Percentiles rank a stretch among this genome's conserved stretches.
These are phyloP conservation scores for Sebastes minor DNA, from an alignment of 2,797 vertebrate species.

Conservation along the genomic window DNA sequence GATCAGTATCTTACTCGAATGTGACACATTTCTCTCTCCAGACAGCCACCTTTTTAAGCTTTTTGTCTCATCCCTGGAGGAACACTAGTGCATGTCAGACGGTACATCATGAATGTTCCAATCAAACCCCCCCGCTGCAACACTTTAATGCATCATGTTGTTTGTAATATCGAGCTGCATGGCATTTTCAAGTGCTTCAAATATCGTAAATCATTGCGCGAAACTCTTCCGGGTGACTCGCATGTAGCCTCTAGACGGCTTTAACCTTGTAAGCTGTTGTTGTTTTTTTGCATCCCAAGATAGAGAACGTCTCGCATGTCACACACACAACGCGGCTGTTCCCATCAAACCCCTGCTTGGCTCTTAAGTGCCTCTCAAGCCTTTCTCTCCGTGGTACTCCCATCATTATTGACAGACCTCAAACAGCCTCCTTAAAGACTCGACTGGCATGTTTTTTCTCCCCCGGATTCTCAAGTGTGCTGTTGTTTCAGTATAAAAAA, in stretches of 20 bases:
- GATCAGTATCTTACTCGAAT: background rate
- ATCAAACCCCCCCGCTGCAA: background rate
- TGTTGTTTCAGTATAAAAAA: conserved; percentile 1
- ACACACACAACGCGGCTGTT: conserved; percentile 16
- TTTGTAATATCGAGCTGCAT: background rate
- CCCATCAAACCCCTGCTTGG: conserved; percentile 39
- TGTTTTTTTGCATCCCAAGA: conserved; percentile 34
- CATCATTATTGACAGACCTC: conserved; percentile 66
- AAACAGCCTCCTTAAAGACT: conserved; percentile 29
- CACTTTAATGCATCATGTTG: background rate
- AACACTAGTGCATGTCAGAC: background rate
- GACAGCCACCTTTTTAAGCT: background rate
- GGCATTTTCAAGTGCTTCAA: background rate
- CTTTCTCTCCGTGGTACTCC: conserved; percentile 29
- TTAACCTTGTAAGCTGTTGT: conserved; percentile 50
- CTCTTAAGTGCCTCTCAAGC: conserved; percentile 56
- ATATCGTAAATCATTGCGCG: background rate
- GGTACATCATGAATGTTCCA: conserved; percentile 4
- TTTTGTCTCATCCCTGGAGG: conserved; percentile 24
- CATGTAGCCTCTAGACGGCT: background rate
- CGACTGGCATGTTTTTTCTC: conserved; percentile 12
- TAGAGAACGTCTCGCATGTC: conserved; percentile 34
- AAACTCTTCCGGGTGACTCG: background rate
- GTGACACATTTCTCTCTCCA: background rate
- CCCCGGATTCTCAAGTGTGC: conserved; percentile 5